Evolutionary conservation across 2,113 vertebrate genomes (phyloP), one percentile per base, ranked within the genome.

Genomic region (Lagopus leucura): DNA sequence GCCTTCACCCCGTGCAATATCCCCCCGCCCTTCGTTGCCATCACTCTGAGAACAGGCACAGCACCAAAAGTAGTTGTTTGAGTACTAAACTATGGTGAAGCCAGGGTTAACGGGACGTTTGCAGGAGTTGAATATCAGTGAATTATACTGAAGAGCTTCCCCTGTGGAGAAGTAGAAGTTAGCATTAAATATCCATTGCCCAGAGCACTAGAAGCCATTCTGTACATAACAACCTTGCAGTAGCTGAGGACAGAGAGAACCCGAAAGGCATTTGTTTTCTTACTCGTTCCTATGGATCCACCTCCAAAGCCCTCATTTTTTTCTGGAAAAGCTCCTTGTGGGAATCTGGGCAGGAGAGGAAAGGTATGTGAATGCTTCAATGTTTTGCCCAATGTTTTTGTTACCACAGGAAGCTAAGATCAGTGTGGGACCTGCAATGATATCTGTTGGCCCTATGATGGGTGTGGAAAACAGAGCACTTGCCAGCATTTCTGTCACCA

Each of bases 171-270:
- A n/a, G 76, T 58, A 73, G 79, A 94, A 94, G 82, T 86, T 92
- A 86, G 81, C 82, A 65, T 91, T 83, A 92, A 94, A 96, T 88
- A 45, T 84, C 88, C 73, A 90, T 88, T 79, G 91, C 90, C 88
- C 90, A 75, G 73, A 82, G 95, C 93, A 88, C 75, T 75, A 78
- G 79, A 75, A 92, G 27, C 72, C 24, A 32, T 90, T 92, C 75
- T 81, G 79, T 75, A 78, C 66, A 58, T 43, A 89, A 36, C 32
- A 43, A 16, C 34, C 70, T 64, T 63, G 48, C 54, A 72, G 72
- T 34, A 73, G 70, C 57, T 67, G 36, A 40, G 30, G 73, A 65
- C 65, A 90, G 57, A 80, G 89, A 85, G 28, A 75, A 75, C 69
- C 28, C 70, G 72, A 72, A 1, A 36, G n/a, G 11, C 57, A 61